Evolutionary conservation across 2,113 vertebrate species (phyloP), one percentile per base, ranked within the genome.

Genomic region (Alouatta palliata): DNA sequence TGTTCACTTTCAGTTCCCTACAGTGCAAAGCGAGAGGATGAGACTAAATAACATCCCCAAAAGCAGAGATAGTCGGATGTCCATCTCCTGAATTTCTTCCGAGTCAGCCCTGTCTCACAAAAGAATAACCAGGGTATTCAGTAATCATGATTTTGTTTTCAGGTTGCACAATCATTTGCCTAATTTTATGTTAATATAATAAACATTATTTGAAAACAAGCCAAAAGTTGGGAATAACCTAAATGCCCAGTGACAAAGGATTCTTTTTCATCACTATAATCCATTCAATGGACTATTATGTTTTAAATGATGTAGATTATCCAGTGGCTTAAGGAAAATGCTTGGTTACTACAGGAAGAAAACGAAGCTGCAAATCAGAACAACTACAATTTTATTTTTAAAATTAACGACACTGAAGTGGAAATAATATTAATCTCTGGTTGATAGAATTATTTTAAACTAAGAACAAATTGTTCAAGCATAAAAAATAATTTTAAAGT

Each of bases 171-270:
- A n/a, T 70, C 76, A 90, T 66, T 92, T 64, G 76, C 35, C 90
- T 70, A 52, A 27, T 58, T 96, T 87, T 83, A 68, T 76, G 66
- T 90, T 77, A 84, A 81, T 58, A 56, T n/a, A 32, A 61, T 25
- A 77, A 70, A 61, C 27, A 56, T 87, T 49, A 66, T 64, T 75
- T 76, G 84, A 97, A 95, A 96, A 66, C 21, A 95, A 64, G 23
- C 32, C 79, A 45, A 61, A 40, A 92, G 47, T 52, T 91, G 64
- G 43, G 91, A 97, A 93, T 32, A 87, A 70, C 16, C 21, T 85
- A 94, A 85, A n/a, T 75, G 13, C 20, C 32, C 61, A 68, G n/a
- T 21, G 45, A 83, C 1, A 71, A 64, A 32, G 61, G 19, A 30
- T 66, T 81, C 45, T 86, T 96, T 95, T 49, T 70, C 37, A 56